These are phyloP conservation scores for Anolis sagrei DNA, from an alignment of 2,113 vertebrate species.

Conservation along the genomic window DNA sequence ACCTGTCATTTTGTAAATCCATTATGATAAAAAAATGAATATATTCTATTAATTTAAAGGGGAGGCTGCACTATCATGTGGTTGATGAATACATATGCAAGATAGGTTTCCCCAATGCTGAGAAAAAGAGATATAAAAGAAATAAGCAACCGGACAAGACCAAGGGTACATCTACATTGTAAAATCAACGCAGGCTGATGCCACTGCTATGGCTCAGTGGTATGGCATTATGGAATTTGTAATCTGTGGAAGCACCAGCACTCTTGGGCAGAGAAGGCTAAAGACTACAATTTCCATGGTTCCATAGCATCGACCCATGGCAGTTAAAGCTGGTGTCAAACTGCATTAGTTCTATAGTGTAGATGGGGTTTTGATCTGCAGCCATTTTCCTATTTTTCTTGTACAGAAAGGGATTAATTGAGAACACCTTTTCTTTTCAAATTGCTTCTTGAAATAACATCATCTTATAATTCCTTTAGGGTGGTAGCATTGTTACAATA, in stretches of 20 bases:
- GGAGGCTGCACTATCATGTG: neutral
- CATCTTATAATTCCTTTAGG: neutral
- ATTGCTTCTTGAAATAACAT: neutral
- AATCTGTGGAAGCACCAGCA: too few relatives aligned
- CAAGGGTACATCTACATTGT: too few relatives aligned
- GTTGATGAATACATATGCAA: neutral
- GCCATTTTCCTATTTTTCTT: neutral
- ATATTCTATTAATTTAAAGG: slow-evolving; percentile 13
- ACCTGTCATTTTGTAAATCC: neutral
- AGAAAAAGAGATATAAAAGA: too few relatives aligned
- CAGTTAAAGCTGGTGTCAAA: too few relatives aligned
- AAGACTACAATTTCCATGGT: too few relatives aligned
- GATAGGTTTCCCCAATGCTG: neutral
- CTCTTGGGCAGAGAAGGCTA: too few relatives aligned
- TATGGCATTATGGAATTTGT: too few relatives aligned
- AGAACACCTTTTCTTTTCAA: neutral
- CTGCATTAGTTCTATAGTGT: too few relatives aligned
- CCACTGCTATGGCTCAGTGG: too few relatives aligned
- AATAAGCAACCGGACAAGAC: too few relatives aligned
- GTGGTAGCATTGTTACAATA: neutral
- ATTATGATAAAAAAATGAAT: neutral
- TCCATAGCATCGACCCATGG: too few relatives aligned
- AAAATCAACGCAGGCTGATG: too few relatives aligned
- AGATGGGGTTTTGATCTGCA: neutral
- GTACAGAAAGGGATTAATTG: neutral